Evolutionary conservation across 2,113 vertebrate genomes (phyloP), one percentile per base, ranked within the genome.

Genomic region (Elephantulus edwardii): DNA sequence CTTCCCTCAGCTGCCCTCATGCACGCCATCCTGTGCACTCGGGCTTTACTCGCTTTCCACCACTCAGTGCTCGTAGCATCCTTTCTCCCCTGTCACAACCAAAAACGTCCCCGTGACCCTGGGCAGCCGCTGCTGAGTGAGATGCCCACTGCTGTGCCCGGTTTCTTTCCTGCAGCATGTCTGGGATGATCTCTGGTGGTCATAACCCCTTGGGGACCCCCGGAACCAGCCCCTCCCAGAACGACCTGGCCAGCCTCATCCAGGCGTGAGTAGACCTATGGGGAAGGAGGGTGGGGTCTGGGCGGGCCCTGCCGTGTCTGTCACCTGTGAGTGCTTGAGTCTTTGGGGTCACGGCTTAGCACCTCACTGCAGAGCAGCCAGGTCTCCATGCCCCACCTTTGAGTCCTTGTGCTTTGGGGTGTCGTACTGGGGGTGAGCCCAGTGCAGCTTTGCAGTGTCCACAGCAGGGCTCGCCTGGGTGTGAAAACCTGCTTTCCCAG

Each of bases 101-200:
- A 38, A 17, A 28, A 17, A 30, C 33, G 42, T 44, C 42, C 26
- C 42, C 40, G 38, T 40, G 68, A 16, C 24, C 70, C 68, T 42
- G 40, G 40, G 68, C n/a, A n/a, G n/a, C n/a, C n/a, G n/a, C 6
- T 17, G n/a, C 20, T 14, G 58, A 9, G 28, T 40, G 58, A 7
- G 10, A 30, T 24, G 10, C 1, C 58, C 40, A 50, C 9, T 6
- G 22, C n/a, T 17, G 5, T 35, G 26, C 8, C 5, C 8, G 56
- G 0, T 8, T 64, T 24, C 0, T 30, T 71, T 14, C 64, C 70
- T 44, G 0, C 96, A 99, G 99, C 91, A 98, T 99, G 98, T 99
- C 99, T 0, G 99, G 99, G 70, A 99, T 99, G 99, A 99, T 99
- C 94, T 99, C 99, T 0, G 98, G 99, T 6, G 91, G 97, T 1